These are phyloP conservation scores for Luperina testacea DNA, from an alignment of 2,888 invertebrate species.

Conservation along the genomic window DNA sequence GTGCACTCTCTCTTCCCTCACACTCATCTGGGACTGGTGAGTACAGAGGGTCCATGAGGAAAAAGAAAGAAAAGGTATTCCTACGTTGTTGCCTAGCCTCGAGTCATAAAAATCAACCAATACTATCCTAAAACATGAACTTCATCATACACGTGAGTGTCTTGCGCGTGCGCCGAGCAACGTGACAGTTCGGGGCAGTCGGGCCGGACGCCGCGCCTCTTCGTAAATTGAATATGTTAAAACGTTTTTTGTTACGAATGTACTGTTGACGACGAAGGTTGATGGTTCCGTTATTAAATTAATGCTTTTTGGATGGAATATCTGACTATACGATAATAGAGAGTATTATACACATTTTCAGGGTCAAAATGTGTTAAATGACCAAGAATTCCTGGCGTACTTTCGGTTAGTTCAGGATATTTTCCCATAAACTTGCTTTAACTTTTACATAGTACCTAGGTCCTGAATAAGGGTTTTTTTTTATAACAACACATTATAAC, in stretches of 20 bases:
- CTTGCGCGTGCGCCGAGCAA: slow-evolving; percentile 48
- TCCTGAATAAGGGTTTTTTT: background rate
- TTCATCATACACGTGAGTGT: slow-evolving; percentile 39
- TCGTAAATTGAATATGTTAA: slow-evolving; percentile 83
- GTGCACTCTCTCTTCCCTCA: too few species aligned
- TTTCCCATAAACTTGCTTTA: background rate
- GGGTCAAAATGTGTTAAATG: background rate
- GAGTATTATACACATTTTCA: background rate
- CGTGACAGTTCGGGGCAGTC: slow-evolving; percentile 63
- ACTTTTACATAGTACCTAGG: background rate
- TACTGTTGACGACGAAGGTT: slow-evolving; percentile 59
- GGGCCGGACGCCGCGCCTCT: slow-evolving; percentile 71
- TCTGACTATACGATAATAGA: background rate
- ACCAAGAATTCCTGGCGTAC: background rate
- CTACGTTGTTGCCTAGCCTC: background rate
- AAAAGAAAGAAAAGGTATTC: background rate
- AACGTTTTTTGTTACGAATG: slow-evolving; percentile 75
- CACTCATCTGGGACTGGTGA: too few species aligned
- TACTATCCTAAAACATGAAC: background rate
- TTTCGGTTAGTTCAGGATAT: background rate
- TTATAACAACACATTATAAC: background rate
- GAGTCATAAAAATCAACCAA: background rate
- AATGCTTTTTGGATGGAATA: slow-evolving; percentile 1
- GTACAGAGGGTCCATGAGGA: background rate
- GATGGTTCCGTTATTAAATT: slow-evolving; percentile 29